Evolutionary conservation across 2,888 invertebrate genomes (phyloP), one percentile per base, ranked within the genome.

Genomic region (Thecophora atra): DNA sequence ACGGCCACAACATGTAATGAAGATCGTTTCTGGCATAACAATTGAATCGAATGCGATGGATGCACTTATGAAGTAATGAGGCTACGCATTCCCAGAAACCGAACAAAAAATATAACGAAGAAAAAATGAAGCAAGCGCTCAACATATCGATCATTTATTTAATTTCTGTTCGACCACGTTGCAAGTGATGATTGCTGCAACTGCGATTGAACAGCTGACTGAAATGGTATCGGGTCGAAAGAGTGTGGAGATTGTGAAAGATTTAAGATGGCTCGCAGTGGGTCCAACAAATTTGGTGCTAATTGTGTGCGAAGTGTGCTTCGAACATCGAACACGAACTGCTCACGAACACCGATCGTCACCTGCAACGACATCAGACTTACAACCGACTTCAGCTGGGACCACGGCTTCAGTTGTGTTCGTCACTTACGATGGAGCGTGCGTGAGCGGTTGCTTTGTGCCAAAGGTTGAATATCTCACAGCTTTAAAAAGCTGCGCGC

Each of bases 271-370:
- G 1, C n/a, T 47, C 47, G n/a, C n/a, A 47, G 11, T 47, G 47
- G 60, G 28, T 28, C n/a, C 64, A 64, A 47, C 64, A 64, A 64
- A 47, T 64, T 44, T 42, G 64, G 47, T 7, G 64, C 44, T 47
- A 64, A 64, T 64, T 64, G 44, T 15, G 63, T 47, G 11, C 5
- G 47, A 47, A 51, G 52, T 24, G 52, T 26, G 24, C 30, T 44
- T 66, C 68, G 24, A 68, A 68, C 68, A 68, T 58, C 68, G 44
- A 56, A 68, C 56, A 21, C 26, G 51, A 21, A 44, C 68, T 17
- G 37, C 54, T 26, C 26, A 58, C 58, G 58, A 58, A 7, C 47
- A 11, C 47, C 30, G 30, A 30, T 4, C 30, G 30, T 11, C 6
- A 11, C 37, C 47, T 17, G 5, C 47, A 15, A 47, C 54, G n/a